Base-by-base conservation (phyloP, 1,140 invertebrate genomes). In the Pectinophora gossypiella region DNA sequence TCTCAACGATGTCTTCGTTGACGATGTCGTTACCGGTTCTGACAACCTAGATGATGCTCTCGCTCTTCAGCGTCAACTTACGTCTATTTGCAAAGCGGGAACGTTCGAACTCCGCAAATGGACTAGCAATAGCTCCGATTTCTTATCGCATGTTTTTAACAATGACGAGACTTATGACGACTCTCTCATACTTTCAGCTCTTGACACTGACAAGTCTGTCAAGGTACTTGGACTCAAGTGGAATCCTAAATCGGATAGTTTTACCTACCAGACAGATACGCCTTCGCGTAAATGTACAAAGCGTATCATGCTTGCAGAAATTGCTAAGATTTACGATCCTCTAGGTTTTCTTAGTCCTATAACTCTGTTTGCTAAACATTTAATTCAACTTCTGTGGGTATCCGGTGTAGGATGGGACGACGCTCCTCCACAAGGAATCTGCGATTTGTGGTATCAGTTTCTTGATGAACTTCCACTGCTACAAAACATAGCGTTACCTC, bases 221-320 rank as follows among this genome's bases (percentile, higher is more conserved):
- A 48, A 48, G 18, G 32, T 48, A 4, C 18, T 48, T 3, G 47
- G 47, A 5, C 9, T 48, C 2, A 36, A 48, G 18, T 48, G 47
- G 47, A 48, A 35, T n/a, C 32, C 47, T 18, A 36, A 18, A 35
- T 19, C 18, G 3, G 47, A 48, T 19, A 5, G 4, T 18, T 48
- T 48, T 36, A 9, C 32, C 9, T 48, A 48, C 35, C 23, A 48
- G n/a, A 13, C 18, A 1, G 23, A 32, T 3, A 3, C 5, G 9
- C 32, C 16, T 4, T 3, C 4, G 16, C n/a, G 16, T 3, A 35
- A 18, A 2, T 36, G 47, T 36, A 48, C 47, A 4, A 48, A 48
- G 13, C 45, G 45, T 15, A 27, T 3, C 12, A 47, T 47, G 12
- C 45, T 47, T 23, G 6, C 5, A 5, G 22, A 47, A 22, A 47